Conservation (phyloP, 2,888 invertebrate genomes). For the Nycteola revayana region DNA sequence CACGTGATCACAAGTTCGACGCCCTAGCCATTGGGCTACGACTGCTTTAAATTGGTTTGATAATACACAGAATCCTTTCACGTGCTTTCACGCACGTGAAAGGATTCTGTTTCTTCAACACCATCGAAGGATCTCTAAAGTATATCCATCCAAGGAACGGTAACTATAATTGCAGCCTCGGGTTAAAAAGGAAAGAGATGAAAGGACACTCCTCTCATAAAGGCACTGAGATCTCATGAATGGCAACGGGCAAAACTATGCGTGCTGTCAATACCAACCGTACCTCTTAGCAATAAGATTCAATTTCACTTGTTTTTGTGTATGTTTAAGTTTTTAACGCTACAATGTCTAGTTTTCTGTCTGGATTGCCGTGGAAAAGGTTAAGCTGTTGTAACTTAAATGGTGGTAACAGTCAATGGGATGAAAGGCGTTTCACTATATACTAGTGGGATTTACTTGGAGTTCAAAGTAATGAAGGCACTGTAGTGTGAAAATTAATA, state of each 20-base stretch:
- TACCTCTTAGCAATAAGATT: conserved; percentile 11
- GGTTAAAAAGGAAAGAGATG: conserved; percentile 68
- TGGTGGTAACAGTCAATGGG: conserved; percentile 41
- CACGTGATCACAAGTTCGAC: too few species aligned
- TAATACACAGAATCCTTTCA: too few species aligned
- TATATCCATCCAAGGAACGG: conserved; percentile 59
- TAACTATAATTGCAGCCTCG: conserved; percentile 75
- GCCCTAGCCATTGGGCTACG: too few species aligned
- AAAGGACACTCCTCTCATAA: conserved; percentile 66
- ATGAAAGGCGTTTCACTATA: conserved; percentile 32
- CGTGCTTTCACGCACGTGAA: too few species aligned
- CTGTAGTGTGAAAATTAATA: conserved; percentile 15
- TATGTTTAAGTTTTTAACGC: conserved; percentile 15
- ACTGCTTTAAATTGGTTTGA: too few species aligned
- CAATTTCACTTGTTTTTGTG: not conserved
- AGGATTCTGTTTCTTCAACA: too few species aligned
- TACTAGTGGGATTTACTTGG: conserved; percentile 20
- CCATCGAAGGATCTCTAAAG: conserved; percentile 51
- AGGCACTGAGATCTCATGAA: conserved; percentile 55
- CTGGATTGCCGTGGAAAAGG: conserved; percentile 60
- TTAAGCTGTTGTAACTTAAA: conserved; percentile 55
- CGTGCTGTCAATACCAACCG: conserved; percentile 22
- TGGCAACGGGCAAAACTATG: conserved; percentile 35
- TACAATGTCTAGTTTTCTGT: conserved; percentile 62
- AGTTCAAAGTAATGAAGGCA: conserved; percentile 11